These are phyloP conservation scores for Procambarus clarkii DNA, from an alignment of 1,140 invertebrate species.

Conservation along the genomic window DNA sequence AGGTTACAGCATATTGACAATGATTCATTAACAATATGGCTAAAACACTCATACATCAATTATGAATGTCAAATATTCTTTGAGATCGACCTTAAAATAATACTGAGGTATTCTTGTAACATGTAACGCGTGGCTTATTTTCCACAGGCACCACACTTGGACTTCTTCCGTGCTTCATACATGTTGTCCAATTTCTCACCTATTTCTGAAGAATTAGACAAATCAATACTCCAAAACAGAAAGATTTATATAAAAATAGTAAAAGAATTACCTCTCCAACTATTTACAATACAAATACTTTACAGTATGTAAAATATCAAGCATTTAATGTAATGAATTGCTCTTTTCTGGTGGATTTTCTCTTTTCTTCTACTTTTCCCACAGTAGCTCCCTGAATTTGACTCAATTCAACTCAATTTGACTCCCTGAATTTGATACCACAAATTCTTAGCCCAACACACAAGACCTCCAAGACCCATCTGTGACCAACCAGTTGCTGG, in stretches of 20 bases:
- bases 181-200: slow-evolving; percentile 49
- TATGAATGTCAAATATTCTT: not conserved
- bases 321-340: too few species aligned
- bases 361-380: too few species aligned
- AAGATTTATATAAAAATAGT: not conserved
- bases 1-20: not conserved
- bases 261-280: too few species aligned
- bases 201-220: slow-evolving; percentile 25
- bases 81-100: not conserved
- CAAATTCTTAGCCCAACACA: too few species aligned
- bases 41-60: not conserved
- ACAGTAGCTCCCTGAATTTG: too few species aligned
- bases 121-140: slow-evolving; percentile 1
- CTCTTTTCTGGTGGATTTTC: too few species aligned
- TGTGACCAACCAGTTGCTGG: too few species aligned
- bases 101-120: not conserved
- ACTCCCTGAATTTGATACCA: too few species aligned
- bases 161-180: slow-evolving; percentile 36
- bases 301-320: too few species aligned
- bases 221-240: not conserved
- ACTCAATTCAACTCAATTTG: too few species aligned
- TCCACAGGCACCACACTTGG: slow-evolving; percentile 42
- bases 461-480: too few species aligned
- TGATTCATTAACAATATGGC: not conserved
- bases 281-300: too few species aligned